A percentile compares a stretch with the other conserved stretches of the same genome.
Evolutionary conservation across 2,797 vertebrate species (phyloP).

Genomic region (Knipowitschia caucasica): DNA sequence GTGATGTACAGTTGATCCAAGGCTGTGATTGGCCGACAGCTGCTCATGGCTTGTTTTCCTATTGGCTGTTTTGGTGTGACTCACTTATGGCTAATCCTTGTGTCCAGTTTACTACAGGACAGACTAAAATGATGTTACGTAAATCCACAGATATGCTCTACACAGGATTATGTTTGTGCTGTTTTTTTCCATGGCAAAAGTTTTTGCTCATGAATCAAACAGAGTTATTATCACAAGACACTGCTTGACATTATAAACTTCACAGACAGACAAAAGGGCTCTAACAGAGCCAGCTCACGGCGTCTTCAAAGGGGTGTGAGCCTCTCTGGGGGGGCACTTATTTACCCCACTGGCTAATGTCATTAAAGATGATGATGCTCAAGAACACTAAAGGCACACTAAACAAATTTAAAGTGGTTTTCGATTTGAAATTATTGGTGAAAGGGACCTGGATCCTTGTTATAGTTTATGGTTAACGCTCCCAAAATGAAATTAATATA

Average conservation of each 20-base stretch:
- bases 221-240: slow-evolving; percentile 7
- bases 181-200: slow-evolving; percentile 5
- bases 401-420: not conserved
- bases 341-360: slow-evolving; percentile 17
- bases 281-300: slow-evolving; percentile 12
- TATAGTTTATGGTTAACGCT: no score
- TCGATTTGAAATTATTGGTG: not conserved
- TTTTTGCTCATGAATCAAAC: slow-evolving; percentile 1
- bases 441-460: no score
- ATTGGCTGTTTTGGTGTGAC: slow-evolving; percentile 29
- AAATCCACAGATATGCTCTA: slow-evolving; percentile 15
- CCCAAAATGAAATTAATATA: no score
- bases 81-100: slow-evolving; percentile 36
- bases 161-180: not conserved
- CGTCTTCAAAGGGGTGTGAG: slow-evolving; percentile 23
- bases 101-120: slow-evolving; percentile 17
- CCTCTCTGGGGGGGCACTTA: slow-evolving; percentile 9
- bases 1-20: slow-evolving; percentile 18
- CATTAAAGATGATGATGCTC: slow-evolving; percentile 16
- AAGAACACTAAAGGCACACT: not conserved
- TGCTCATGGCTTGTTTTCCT: not conserved
- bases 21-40: slow-evolving; percentile 31
- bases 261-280: not conserved
- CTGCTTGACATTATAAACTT: not conserved
- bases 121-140: slow-evolving; percentile 11